These are phyloP conservation scores for Archivesica marissinica DNA, from an alignment of 1,140 invertebrate species.

Conservation along the genomic window DNA sequence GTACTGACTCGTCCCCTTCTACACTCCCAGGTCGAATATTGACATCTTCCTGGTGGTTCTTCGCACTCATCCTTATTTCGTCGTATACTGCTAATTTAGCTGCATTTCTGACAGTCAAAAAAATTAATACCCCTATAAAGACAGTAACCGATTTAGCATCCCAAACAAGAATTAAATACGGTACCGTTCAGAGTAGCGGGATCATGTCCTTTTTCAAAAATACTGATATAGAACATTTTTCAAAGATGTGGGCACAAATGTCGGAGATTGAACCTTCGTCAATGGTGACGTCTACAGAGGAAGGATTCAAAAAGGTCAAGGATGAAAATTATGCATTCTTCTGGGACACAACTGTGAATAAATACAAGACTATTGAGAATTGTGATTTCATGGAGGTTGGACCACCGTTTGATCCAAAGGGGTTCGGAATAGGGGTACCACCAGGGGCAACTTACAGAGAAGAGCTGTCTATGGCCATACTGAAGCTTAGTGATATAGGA, in stretches of 20 bases:
- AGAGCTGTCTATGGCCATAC: slow-evolving; percentile 96
- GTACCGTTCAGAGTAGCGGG: slow-evolving; percentile 80
- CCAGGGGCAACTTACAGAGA: slow-evolving; percentile 95
- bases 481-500: slow-evolving; percentile 97
- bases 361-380: slow-evolving; percentile 80
- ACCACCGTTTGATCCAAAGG: slow-evolving; percentile 81
- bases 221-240: slow-evolving; percentile 97
- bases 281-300: slow-evolving; percentile 76
- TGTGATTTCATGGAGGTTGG: slow-evolving; percentile 82
- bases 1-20: slow-evolving; percentile 76
- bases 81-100: slow-evolving; percentile 84
- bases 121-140: slow-evolving; percentile 84
- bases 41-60: slow-evolving; percentile 84
- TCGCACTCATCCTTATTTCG: slow-evolving; percentile 83
- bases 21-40: slow-evolving; percentile 81
- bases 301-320: slow-evolving; percentile 79
- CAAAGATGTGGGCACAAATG: slow-evolving; percentile 95
- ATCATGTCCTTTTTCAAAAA: slow-evolving; percentile 87
- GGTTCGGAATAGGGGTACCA: slow-evolving; percentile 81
- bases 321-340: slow-evolving; percentile 83
- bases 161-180: slow-evolving; percentile 83
- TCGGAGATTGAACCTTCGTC: slow-evolving; percentile 78
- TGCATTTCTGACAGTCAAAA: slow-evolving; percentile 83
- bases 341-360: slow-evolving; percentile 83
- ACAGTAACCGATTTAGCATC: slow-evolving; percentile 82